phyloP scores from a whole-genome alignment of 2,113 vertebrate genomes.

The Caracal caracal region DNA sequence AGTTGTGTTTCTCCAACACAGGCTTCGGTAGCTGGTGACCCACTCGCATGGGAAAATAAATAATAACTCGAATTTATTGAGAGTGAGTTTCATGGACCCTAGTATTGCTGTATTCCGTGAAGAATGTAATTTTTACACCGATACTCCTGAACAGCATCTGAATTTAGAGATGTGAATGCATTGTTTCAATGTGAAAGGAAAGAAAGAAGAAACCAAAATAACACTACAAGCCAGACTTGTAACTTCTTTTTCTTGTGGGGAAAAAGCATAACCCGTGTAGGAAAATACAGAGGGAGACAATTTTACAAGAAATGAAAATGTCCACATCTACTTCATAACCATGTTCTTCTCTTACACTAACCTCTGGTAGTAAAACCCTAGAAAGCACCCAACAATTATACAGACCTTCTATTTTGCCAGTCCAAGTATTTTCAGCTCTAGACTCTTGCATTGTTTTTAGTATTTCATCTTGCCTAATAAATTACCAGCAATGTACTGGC shows the following conservation, averaged over 20 bases:
- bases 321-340: not conserved
- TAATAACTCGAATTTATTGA: not conserved
- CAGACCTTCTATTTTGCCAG: not conserved
- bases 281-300: not conserved
- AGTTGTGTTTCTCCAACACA: not conserved
- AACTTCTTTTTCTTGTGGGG: not conserved
- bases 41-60: not conserved
- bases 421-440: constrained; percentile 57
- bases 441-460: constrained; percentile 76
- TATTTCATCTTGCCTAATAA: constrained; percentile 82
- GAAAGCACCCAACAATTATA: not conserved
- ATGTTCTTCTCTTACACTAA: not conserved
- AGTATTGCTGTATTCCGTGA: not conserved
- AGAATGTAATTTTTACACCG: constrained; percentile 16
- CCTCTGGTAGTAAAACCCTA: not conserved
- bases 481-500: constrained; percentile 77
- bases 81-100: not conserved
- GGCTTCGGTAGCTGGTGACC: not conserved
- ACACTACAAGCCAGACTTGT: not conserved
- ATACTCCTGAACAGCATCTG: not conserved
- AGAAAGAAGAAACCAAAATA: not conserved
- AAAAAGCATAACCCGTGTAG: not conserved
- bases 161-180: not conserved
- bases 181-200: not conserved
- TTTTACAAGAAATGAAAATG: constrained; percentile 6